Base-by-base conservation (phyloP, 2,797 vertebrate genomes). In the Ficedula albicollis region DNA sequence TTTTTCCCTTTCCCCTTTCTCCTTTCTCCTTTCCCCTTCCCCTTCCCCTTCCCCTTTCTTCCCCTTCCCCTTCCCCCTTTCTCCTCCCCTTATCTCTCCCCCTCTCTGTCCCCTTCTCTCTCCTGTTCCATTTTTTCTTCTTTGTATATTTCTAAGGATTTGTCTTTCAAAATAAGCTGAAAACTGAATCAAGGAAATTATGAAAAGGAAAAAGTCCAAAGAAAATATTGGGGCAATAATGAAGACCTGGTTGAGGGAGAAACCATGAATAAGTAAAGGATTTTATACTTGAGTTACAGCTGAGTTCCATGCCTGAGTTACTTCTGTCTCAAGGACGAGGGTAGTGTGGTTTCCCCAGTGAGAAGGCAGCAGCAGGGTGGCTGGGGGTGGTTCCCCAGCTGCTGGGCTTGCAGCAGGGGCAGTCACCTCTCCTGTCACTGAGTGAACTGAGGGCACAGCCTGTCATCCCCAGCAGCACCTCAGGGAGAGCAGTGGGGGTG, bases 291-390 rank as follows among this genome's bases (percentile, higher is more conserved):
- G 27, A 81, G 34, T 55, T 46, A 70, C 72, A 48, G 3, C 23
- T 25, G 25, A 84, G 38, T 48, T 46, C 74, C 72, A 41, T 4
- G 3, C 4, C 23, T 16, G 38, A 78, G 46, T 72, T 64, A 8
- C 7, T 21, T 66, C 29, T 27, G 8, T 64, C 79, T 52, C 43
- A 8, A 48, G 54, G 44, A 23, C 64, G 52, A 23, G 30, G 32
- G 6, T 51, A 62, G 14, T 0, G 0, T 30, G 29, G 14, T 26
- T 86, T 81, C 27, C 26, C 14, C 38, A 30, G 21, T 0, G 3
- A 70, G 59, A 41, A 60, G 58, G 30, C 0, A 9, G 68, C 26
- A 13, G 20, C n/a, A 56, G 41, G 1, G 1, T 29, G 41, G 46
- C 46, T 62, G 59, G 43, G 18, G 48, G 23, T 3, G 0, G 36